Evolutionary conservation across 2,888 invertebrate genomes (phyloP), one percentile per base, ranked within the genome.

Genomic region (Caenorhabditis sp.): DNA sequence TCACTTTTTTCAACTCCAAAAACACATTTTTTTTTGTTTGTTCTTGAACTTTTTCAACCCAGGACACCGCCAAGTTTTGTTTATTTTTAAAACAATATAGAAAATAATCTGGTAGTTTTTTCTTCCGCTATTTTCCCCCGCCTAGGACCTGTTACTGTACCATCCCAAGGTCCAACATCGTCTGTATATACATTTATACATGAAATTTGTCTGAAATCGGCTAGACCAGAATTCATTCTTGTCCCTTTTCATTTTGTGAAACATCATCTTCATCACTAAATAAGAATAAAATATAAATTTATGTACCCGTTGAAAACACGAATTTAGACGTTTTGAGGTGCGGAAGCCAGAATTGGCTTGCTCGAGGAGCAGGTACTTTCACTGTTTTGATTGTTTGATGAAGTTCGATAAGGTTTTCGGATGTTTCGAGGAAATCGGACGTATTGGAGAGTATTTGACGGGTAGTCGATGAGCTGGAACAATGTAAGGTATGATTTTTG

Each of bases 391-490:
- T 67, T 62, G 5, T 49, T 54, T 7, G 73, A 65, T 17, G 43
- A 49, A 53, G 59, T 36, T 21, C 63, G 60, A 21, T 66, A 66
- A 4, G 74, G 69, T 59, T 74, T 74, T 1, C 74, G 69, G 27
- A 67, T 31, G 49, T 70, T 74, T 12, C 74, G 69, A 23, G 74
- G 74, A 43, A 78, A 78, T 21, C 70, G 76, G 36, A 78, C 67
- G 60, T 78, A 78, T 43, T 78, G 76, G 1, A 78, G 71, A 12
- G 78, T 78, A 36, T 73, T 70, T 17, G 76, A 76, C n/a, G 76
- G 76, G 36, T 78, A 78, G 59, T 78, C 69, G 60, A 74, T 68
- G 12, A 74, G 38, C 74, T 74, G 74, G 21, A 68, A 68, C n/a
- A n/a, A n/a, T n/a, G n/a, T n/a, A 52, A 4, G 10, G 36, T 20